Evolutionary conservation across 2,113 vertebrate genomes (phyloP), one percentile per base, ranked within the genome.

Genomic region (Gallinago jamesoni): DNA sequence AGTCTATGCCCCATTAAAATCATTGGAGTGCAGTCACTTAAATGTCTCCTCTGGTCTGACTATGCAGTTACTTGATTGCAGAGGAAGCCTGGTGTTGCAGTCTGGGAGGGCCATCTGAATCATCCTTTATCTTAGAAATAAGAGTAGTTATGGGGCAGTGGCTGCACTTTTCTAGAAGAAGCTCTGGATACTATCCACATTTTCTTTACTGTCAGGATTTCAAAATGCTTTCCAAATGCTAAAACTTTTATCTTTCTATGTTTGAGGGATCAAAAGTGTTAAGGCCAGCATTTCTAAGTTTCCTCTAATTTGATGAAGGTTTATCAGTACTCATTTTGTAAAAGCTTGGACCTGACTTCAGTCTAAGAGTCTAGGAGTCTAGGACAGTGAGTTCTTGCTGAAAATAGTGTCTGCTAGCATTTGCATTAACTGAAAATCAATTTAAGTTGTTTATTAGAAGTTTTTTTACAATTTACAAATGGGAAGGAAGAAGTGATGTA

Each of bases 371-470:
- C 79, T 79, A 35, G 39, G 20, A 63, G 78, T 84, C 70, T 37
- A 63, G 76, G 68, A 78, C 76, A 92, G 30, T 47, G 62, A 80
- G 43, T 90, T 94, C 45, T 84, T 92, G 60, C 89, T 93, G 73
- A 93, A 92, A 96, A 89, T 84, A 90, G 76, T 78, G 48, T 84
- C 57, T 3, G 6, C 83, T 92, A 93, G 47, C 59, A 74, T 85
- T 72, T 89, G 15, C 62, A 79, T 81, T 93, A 93, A 89, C 53
- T 93, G 77, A 89, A 96, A 96, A 92, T 89, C 89, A 81, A 84
- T 94, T 87, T 72, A 84, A 91, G 55, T 74, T 94, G 43, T 92
- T 95, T 91, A 76, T 87, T 66, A 84, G 62, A 89, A 91, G n/a
- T 37, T 82, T 93, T 93, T 91, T 87, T 84, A 52, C 55, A 55